Base-by-base conservation (phyloP, 2,888 invertebrate species). In the Anorthoa munda region DNA sequence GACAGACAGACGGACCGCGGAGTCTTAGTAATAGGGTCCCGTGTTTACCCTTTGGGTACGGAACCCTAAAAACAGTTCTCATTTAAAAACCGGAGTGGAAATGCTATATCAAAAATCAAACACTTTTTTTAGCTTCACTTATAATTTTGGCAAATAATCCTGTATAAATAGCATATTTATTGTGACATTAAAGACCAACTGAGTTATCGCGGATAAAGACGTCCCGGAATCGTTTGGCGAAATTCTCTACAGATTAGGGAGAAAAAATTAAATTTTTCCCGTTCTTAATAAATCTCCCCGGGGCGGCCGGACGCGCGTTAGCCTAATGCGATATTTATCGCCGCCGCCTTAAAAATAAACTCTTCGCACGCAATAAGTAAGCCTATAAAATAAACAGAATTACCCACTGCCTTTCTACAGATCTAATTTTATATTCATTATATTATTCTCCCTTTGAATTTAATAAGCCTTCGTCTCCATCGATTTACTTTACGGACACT, bases 291-390 rank as follows among this genome's bases (percentile, higher is more conserved):
- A 94, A 95, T 95, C 93, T 92, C 86, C 60, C 66, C 70, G 77
- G 83, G 84, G 63, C 77, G 84, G 77, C 86, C 82, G 87, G 88
- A 85, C 87, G 86, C 84, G 87, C 89, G 89, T 92, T 91, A 87
- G 86, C 90, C 92, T 94, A 94, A 95, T 94, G 94, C 91, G 93
- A 93, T 95, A 94, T 95, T 95, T 95, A 95, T 95, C 93, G 91
- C 89, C 75, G 86, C 88, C 75, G 86, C 88, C 87, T 90, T 90
- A 91, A 92, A 93, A 93, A 93, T 91, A 92, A 92, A 92, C 93
- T 91, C 90, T 90, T 91, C 89, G 87, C 88, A 88, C 90, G 89
- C 91, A 91, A 92, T 94, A 93, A 94, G 92, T 89, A 90, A 81
- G 86, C 77, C 89, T 88, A 89, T 92, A 91, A 94, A 92, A 90